Conservation (phyloP, 2,888 invertebrate genomes). For the Cheilosia vernalis region DNA sequence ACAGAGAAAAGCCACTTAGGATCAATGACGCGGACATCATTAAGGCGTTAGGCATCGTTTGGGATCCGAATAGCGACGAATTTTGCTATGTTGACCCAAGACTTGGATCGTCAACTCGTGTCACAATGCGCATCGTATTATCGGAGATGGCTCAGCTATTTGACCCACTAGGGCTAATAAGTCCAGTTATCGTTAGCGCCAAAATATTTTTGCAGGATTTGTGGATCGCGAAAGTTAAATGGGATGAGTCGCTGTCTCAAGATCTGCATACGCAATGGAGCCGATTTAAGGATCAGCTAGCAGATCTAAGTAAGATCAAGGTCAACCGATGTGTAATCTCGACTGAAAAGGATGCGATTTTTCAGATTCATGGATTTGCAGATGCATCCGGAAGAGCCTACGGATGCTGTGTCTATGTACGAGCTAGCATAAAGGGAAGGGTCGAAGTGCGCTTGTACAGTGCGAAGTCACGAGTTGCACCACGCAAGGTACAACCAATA, state of each 20-base stretch:
- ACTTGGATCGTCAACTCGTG: neutral
- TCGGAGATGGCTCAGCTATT: conserved; percentile 51
- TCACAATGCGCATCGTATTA: conserved; percentile 36
- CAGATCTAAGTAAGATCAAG: neutral
- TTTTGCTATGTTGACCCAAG: conserved; percentile 8
- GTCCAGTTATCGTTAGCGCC: conserved; percentile 36
- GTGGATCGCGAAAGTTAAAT: conserved; percentile 50
- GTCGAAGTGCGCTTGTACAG: too few species aligned
- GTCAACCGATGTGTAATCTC: neutral
- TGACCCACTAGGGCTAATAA: conserved; percentile 38
- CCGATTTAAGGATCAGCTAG: neutral
- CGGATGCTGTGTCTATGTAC: neutral
- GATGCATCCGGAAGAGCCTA: neutral
- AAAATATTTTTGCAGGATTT: conserved; percentile 46
- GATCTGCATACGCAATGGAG: conserved; percentile 5
- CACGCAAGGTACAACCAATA: too few species aligned
- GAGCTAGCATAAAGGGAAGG: neutral
- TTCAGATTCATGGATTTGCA: neutral
- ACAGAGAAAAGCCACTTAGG: neutral
- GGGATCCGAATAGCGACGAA: conserved; percentile 11
- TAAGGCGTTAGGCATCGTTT: conserved; percentile 18
- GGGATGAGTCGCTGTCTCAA: conserved; percentile 25
- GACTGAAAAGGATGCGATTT: neutral
- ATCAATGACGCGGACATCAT: conserved; percentile 35
- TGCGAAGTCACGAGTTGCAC: too few species aligned